Percentiles rank a stretch among this genome's conserved stretches.
Evolutionary conservation across 2,888 invertebrate genomes (phyloP).

Genomic region (Drosophila multiciliata): DNA sequence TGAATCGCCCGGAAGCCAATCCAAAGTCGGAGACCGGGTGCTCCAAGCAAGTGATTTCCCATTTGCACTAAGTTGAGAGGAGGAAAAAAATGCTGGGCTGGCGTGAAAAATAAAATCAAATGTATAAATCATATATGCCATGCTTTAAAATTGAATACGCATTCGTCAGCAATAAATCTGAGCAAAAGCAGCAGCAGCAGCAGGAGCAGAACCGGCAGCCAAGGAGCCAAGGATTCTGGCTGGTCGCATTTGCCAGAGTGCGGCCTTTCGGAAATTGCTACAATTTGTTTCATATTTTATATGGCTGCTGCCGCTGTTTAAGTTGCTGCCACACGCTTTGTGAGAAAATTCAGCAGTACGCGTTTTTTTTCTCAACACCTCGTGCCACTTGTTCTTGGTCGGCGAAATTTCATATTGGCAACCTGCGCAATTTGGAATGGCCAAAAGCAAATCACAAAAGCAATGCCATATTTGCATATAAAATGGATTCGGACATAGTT

Average conservation of each 20-base stretch:
- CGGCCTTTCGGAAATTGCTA: conserved; percentile 70
- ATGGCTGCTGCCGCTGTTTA: conserved; percentile 40
- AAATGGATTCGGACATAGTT: conserved; percentile 59
- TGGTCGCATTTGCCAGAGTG: conserved; percentile 74
- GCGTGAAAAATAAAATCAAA: conserved; percentile 74
- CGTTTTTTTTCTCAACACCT: conserved; percentile 35
- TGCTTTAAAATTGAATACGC: conserved; percentile 78
- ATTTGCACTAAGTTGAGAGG: conserved; percentile 30
- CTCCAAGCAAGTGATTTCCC: conserved; percentile 59
- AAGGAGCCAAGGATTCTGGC: conserved; percentile 34
- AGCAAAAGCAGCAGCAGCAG: conserved; percentile 12
- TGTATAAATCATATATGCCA: conserved; percentile 77
- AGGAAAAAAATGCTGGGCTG: conserved; percentile 25
- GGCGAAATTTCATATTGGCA: conserved; percentile 53
- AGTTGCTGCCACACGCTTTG: conserved; percentile 13
- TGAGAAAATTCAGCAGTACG: conserved; percentile 44
- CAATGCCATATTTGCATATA: conserved; percentile 72
- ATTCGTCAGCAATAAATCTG: conserved; percentile 81
- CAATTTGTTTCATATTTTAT: conserved; percentile 80
- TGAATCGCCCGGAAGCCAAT: conserved; percentile 24
- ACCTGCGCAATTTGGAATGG: conserved; percentile 15
- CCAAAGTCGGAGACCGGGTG: conserved; percentile 1
- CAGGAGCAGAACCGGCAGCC: conserved; percentile 5
- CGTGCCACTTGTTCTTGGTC: conserved; percentile 30
- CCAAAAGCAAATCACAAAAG: conserved; percentile 46